phyloP scores from a whole-genome alignment of 2,797 vertebrate genomes.

The Hydrocynus forskahlii region DNA sequence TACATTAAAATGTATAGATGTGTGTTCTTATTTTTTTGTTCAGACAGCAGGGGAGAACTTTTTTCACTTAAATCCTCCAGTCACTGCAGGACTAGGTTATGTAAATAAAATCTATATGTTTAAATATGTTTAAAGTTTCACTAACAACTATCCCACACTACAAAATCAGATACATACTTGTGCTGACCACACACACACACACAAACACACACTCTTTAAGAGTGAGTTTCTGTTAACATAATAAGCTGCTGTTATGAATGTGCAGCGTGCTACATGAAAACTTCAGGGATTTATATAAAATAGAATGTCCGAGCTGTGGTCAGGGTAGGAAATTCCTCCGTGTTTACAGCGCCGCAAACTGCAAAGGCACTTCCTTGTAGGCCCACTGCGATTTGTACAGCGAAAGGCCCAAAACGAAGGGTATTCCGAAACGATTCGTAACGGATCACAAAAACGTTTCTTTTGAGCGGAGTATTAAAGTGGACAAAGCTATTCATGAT shows the following conservation, averaged over 20 bases:
- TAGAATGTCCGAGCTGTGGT: constrained; percentile 48
- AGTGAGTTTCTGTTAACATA: constrained; percentile 45
- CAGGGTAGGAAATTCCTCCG: constrained; percentile 50
- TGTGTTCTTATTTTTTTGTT: too few relatives aligned
- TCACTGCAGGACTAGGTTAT: background rate
- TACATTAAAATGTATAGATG: too few relatives aligned
- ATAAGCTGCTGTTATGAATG: constrained; percentile 36
- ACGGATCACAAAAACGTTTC: constrained; percentile 32
- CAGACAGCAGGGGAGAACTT: too few relatives aligned
- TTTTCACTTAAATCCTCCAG: too few relatives aligned
- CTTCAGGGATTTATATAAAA: constrained; percentile 48
- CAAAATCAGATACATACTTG: background rate
- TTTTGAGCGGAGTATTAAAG: constrained; percentile 6
- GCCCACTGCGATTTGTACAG: constrained; percentile 35
- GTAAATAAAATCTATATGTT: too few relatives aligned
- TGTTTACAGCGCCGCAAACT: constrained; percentile 54
- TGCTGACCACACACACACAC: constrained; percentile 5
- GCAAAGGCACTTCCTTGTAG: constrained; percentile 45
- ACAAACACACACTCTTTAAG: background rate
- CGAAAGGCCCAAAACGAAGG: background rate
- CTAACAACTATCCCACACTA: background rate
- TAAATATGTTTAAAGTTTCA: too few relatives aligned
- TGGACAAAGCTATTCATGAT: background rate
- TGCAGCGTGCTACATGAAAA: constrained; percentile 30
- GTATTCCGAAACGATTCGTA: constrained; percentile 35